A percentile compares a stretch with the other conserved stretches of the same genome.
Conservation (phyloP, 1,140 invertebrate species). For the Pogonus chalceus region DNA sequence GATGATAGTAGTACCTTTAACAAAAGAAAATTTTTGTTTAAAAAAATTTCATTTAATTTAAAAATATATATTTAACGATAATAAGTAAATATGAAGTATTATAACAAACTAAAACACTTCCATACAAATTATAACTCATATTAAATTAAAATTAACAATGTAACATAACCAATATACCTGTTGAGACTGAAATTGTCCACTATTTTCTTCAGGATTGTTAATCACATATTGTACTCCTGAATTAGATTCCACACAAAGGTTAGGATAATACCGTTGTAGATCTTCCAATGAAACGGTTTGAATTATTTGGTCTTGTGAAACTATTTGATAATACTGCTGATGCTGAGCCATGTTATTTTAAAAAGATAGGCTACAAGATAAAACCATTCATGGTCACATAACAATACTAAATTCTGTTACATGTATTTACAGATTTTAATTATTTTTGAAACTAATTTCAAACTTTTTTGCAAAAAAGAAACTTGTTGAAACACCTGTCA, state of each 20-base stretch:
- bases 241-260: slow-evolving; percentile 21
- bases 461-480: too few species aligned
- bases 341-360: slow-evolving; percentile 32
- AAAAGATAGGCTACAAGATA: too few species aligned
- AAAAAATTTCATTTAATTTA: neutral
- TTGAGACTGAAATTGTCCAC: slow-evolving; percentile 12
- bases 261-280: slow-evolving; percentile 29
- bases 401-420: too few species aligned
- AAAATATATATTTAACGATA: slow-evolving; percentile 1
- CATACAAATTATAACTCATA: too few species aligned
- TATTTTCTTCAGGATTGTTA: neutral
- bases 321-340: slow-evolving; percentile 33
- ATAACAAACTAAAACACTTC: neutral
- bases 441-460: too few species aligned
- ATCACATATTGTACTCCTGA: slow-evolving; percentile 5
- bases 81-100: neutral
- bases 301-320: slow-evolving; percentile 20
- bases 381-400: too few species aligned
- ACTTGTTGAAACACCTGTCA: too few species aligned
- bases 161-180: too few species aligned
- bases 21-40: neutral
- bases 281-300: slow-evolving; percentile 24
- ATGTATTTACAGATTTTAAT: too few species aligned
- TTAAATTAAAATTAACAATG: too few species aligned
- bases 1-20: slow-evolving; percentile 20